Conservation (phyloP, 2,113 vertebrate species). For the Myrmophylax atrothorax region DNA sequence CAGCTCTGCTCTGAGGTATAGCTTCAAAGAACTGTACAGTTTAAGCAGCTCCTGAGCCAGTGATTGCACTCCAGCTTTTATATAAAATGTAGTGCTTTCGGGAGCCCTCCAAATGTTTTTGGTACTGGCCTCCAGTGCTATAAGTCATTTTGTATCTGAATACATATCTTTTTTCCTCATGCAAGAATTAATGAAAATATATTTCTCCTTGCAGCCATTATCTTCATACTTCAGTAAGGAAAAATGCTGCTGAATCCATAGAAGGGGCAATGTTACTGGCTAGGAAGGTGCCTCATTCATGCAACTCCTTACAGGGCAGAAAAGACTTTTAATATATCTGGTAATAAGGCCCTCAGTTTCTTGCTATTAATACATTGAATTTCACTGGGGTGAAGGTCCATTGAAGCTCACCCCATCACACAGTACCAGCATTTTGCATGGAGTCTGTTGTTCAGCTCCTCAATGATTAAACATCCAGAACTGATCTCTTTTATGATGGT, state of each 20-base stretch:
- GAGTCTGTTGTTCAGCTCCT: neutral
- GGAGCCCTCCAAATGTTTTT: neutral
- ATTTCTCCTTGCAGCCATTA: neutral
- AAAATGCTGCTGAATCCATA: neutral
- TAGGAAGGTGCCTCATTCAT: neutral
- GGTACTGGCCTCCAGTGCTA: neutral
- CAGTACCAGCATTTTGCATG: neutral
- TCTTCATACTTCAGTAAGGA: neutral
- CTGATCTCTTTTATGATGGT: neutral
- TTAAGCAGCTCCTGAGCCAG: neutral
- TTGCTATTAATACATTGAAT: neutral
- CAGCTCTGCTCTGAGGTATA: neutral
- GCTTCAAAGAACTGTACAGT: neutral
- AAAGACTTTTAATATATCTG: neutral
- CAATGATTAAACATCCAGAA: neutral
- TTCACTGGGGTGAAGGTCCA: neutral
- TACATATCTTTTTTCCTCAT: neutral
- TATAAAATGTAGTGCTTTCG: neutral
- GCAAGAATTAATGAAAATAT: neutral
- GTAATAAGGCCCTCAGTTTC: neutral
- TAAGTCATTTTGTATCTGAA: neutral
- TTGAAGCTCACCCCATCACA: accelerated
- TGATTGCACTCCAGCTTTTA: neutral
- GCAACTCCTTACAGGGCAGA: neutral
- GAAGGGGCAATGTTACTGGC: neutral